Base-by-base conservation (phyloP, 2,888 invertebrate species). In the Drosophila atripex region DNA sequence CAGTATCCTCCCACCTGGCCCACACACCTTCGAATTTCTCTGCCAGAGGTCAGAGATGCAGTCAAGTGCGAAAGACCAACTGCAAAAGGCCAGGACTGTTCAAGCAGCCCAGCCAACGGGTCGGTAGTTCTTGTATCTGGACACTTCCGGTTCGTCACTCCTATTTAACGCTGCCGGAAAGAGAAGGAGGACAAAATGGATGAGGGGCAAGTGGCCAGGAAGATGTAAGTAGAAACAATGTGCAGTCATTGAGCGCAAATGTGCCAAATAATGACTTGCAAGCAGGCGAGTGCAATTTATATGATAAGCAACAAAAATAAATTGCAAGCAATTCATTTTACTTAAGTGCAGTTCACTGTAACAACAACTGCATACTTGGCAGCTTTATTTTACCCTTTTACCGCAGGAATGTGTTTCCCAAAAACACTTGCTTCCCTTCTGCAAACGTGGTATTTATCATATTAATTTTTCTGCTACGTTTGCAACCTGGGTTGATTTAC, bases 191-290 rank as follows among this genome's bases (percentile, higher is more conserved):
- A 12, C 18, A 35, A 28, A 32, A 14, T 25, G 41, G 28, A 23
- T 30, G 9, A 45, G 41, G n/a, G 16, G 58, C 4, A 51, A 25
- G 56, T 56, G 56, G 16, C 25, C 14, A 18, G 39, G 43, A 21
- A n/a, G 46, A 28, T 30, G 55, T 52, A 28, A 30, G 55, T 52
- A 65, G 51, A 65, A 76, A 65, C 84, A 86, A 83, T 88, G 82
- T 88, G 85, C 83, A 83, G 70, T 80, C 86, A 83, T 88, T 80
- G 88, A 76, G 86, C 83, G 88, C 79, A 88, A 85, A 85, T 85
- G 88, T 85, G 88, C 88, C 85, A 85, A 85, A 88, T 85, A 85
- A 85, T 85, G 84, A 88, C 88, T 85, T 85, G 87, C 87, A 85
- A 77, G 88, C 60, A 38, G 52, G 66, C 76, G 87, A 88, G 86